phyloP scores from a whole-genome alignment of 2,888 invertebrate species.

The Orthonevra nobilis region DNA sequence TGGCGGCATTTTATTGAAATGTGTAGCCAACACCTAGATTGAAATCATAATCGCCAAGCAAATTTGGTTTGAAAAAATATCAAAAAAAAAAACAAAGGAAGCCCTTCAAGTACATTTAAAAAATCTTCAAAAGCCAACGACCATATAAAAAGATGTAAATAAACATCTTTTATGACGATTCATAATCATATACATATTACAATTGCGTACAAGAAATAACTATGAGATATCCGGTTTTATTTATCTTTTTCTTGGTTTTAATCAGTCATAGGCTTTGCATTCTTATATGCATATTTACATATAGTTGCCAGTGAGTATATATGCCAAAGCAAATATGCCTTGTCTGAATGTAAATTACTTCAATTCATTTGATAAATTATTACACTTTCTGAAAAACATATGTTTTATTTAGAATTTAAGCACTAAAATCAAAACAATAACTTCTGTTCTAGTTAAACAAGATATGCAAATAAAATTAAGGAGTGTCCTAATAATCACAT shows the following conservation, averaged over 20 bases:
- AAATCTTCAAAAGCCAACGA: constrained; percentile 3
- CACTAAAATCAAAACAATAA: constrained; percentile 6
- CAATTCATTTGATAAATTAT: neutral
- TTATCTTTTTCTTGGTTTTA: constrained; percentile 3
- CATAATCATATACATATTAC: neutral
- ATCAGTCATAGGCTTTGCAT: neutral
- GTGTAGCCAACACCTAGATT: no score
- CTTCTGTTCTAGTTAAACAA: constrained; percentile 31
- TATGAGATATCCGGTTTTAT: constrained; percentile 8
- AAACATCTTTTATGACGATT: neutral
- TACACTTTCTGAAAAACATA: neutral
- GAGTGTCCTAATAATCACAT: constrained; percentile 37
- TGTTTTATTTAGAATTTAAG: no score
- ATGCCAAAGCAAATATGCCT: neutral
- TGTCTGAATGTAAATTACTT: neutral
- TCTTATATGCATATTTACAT: constrained; percentile 9
- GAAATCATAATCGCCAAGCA: no score
- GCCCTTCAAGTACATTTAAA: constrained; percentile 20
- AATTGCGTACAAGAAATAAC: neutral
- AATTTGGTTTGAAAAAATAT: no score
- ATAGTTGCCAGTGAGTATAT: neutral
- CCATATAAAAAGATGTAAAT: neutral
- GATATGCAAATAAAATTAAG: constrained; percentile 52
- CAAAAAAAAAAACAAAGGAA: neutral
- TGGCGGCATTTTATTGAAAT: no score